Base-by-base conservation (phyloP, 2,888 invertebrate species). In the Drosophila emarginata region DNA sequence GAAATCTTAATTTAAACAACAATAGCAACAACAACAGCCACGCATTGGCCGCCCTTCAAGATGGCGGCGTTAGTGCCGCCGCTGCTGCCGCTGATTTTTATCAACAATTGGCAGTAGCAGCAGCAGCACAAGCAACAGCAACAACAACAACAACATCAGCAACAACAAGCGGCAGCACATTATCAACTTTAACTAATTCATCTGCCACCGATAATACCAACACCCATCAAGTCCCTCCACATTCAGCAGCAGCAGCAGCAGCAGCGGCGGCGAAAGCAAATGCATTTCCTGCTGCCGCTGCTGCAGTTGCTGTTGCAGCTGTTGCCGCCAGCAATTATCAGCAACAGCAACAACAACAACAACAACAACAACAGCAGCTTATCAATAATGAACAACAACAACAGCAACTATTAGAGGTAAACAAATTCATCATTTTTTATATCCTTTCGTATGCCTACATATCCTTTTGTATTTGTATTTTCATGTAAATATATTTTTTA, bases 331-430 rank as follows among this genome's bases (percentile, higher is more conserved):
- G 82, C 67, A 88, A 89, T 57, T 88, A 88, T 71, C 89, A 90
- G 67, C 89, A 86, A 56, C 74, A 86, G 32, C 76, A 87, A 51
- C 77, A 88, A 4, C 83, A 80, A 39, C 80, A 85, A 50, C 82
- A 83, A 39, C 68, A 82, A 39, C 80, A 85, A 50, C 82, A 83
- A 39, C 68, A 82, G 40, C 81, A 77, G 59, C 81, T 89, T 28
- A 84, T 89, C 61, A 89, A 84, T 74, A 90, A 74, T 78, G 90
- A 90, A 51, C 87, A 89, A 52, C 87, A 82, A 54, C 89, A 89
- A 62, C 88, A 90, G 66, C 88, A 89, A 71, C 77, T 89, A 59
- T 75, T 90, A 79, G 90, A 90, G 90, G 90, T 86, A 52, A 67
- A 26, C 32, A 32, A 9, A 32, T n/a, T n/a, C n/a, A n/a, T n/a